Conservation (phyloP, 2,797 vertebrate genomes). For the Echeneis naucrates region DNA sequence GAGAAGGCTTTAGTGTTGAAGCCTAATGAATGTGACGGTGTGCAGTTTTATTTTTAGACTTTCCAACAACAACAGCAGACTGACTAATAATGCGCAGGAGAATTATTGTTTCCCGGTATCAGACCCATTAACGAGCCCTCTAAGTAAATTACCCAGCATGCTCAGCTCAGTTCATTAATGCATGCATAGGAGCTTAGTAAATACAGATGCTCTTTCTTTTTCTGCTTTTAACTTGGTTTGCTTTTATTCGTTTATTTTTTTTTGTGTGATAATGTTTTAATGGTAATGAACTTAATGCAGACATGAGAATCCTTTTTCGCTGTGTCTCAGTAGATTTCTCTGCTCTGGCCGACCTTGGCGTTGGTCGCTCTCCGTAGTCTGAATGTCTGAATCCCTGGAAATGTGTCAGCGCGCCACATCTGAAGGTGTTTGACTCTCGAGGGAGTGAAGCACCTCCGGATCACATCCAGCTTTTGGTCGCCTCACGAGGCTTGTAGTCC, state of each 20-base stretch:
- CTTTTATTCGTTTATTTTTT: slow-evolving; percentile 30
- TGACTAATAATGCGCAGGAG: slow-evolving; percentile 46
- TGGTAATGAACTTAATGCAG: slow-evolving; percentile 12
- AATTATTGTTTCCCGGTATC: slow-evolving; percentile 34
- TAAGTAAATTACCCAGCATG: slow-evolving; percentile 34
- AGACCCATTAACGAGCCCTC: slow-evolving; percentile 55
- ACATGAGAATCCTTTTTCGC: neutral
- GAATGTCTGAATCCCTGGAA: neutral
- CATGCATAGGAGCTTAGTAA: slow-evolving; percentile 41
- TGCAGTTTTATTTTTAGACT: slow-evolving; percentile 55
- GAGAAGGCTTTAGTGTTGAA: neutral
- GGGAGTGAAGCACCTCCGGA: neutral
- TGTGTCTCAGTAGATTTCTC: neutral
- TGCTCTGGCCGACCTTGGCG: neutral
- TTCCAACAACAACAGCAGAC: slow-evolving; percentile 23
- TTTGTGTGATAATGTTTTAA: no score
- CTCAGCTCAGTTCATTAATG: neutral
- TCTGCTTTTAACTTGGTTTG: slow-evolving; percentile 25
- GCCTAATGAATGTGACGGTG: slow-evolving; percentile 41
- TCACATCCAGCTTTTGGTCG: neutral
- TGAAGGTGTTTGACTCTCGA: slow-evolving; percentile 1
- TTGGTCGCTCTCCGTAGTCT: neutral
- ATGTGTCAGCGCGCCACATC: neutral
- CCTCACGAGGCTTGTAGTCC: neutral
- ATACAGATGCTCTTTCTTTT: slow-evolving; percentile 34